Conservation (phyloP, 2,113 vertebrate genomes). For the Lichenostomus cassidix region DNA sequence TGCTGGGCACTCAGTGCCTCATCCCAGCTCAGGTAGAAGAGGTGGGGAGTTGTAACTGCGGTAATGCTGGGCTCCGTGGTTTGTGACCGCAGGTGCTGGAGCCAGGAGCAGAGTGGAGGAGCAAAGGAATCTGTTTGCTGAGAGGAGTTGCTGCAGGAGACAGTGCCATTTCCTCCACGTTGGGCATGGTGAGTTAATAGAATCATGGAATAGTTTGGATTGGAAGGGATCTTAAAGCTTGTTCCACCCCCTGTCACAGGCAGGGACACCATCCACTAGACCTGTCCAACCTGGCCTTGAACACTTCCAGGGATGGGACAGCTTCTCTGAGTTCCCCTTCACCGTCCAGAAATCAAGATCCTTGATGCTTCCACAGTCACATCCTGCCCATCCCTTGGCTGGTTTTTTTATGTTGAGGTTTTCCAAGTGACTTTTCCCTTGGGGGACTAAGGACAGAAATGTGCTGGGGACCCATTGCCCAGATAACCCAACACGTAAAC, state of each 20-base stretch:
- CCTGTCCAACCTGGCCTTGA: neutral
- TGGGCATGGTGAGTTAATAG: slow-evolving; percentile 68
- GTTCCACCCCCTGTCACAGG: neutral
- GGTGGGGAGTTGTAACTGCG: neutral
- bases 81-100: slow-evolving; percentile 27
- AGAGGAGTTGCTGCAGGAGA: slow-evolving; percentile 77
- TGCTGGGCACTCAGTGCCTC: neutral
- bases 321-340: neutral
- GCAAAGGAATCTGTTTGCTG: slow-evolving; percentile 69
- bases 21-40: neutral
- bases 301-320: neutral
- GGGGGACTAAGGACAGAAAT: neutral
- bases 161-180: slow-evolving; percentile 74
- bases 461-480: neutral
- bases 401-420: neutral
- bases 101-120: slow-evolving; percentile 39
- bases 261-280: neutral
- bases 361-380: neutral
- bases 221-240: neutral
- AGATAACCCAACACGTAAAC: neutral
- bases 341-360: neutral
- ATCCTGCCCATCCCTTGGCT: accelerated
- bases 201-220: neutral
- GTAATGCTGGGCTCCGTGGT: neutral
- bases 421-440: neutral